Evolutionary conservation across 1,140 invertebrate species (phyloP), one percentile per base, ranked within the genome.

Genomic region (Aphelinus atriplicis): DNA sequence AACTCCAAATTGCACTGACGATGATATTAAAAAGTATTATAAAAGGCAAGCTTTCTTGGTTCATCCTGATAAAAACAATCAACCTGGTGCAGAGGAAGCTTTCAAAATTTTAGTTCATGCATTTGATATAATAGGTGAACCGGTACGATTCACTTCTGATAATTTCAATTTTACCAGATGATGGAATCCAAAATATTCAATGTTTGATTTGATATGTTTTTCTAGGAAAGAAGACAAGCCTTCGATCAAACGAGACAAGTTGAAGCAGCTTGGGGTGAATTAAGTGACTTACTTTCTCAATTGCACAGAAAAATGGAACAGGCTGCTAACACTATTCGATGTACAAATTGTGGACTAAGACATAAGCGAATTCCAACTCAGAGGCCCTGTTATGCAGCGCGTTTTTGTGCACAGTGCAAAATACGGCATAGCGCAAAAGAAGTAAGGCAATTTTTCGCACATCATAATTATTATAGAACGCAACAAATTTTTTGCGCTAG

Each of bases 21-120:
- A 98, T 80, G 96, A 97, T 81, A 97, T 98, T 80, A 96, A 96
- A 82, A 94, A 94, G 81, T 97, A 98, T 90, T 98, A 97, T 84
- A 94, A 95, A 81, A 91, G 93, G 78, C 96, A 98, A 88, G 96
- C 96, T 3, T 94, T 97, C 82, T 89, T 98, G 9, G 96, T 98
- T 60, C 96, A 98, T 90, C 97, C 96, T 0, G 96, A 97, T 84
- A 98, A 98, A 89, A 98, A 98, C 88, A 94, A 93, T 82, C 95
- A 96, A 85, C 94, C 95, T 7, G 96, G 97, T 64, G 96, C 97
- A 6, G 96, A 98, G 84, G 96, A 98, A 88, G 96, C 96, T 47
- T 98, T 98, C 85, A 98, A 98, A 88, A 97, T 97, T 83, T 88
- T 98, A 77, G 95, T 96, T 77, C 94, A 96, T 84, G 96, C 96